Evolutionary conservation across 2,797 vertebrate genomes (phyloP).

Genomic region (Arremon aurantiirostris): DNA sequence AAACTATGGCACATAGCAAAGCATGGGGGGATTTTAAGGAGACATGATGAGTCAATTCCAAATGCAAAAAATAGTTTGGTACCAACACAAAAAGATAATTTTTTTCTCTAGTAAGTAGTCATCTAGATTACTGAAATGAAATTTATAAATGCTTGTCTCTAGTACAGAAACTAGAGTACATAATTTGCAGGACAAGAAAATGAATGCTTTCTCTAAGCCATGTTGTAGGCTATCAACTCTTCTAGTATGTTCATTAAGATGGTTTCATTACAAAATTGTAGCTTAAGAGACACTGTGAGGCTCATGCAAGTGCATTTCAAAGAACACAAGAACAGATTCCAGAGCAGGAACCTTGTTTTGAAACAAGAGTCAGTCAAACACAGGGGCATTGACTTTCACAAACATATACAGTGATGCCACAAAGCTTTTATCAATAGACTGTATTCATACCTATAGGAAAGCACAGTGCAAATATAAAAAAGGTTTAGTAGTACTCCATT

Average conservation of each 20-base stretch:
- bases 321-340: background rate
- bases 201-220: background rate
- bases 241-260: background rate
- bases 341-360: background rate
- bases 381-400: background rate
- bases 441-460: background rate
- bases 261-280: background rate
- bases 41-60: background rate
- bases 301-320: background rate
- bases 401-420: background rate
- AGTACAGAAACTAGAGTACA: background rate
- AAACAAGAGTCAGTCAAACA: background rate
- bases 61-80: background rate
- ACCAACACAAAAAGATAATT: background rate
- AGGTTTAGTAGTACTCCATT: background rate
- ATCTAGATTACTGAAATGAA: background rate
- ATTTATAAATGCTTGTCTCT: background rate
- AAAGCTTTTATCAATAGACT: background rate
- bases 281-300: background rate
- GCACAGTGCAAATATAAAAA: background rate
- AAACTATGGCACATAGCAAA: background rate
- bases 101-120: background rate
- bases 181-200: background rate
- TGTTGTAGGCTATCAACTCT: background rate
- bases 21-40: background rate